A percentile compares a stretch with the other conserved stretches of the same genome.
phyloP scores from a whole-genome alignment of 2,888 invertebrate genomes.

The Rhorus exstirpatorius region DNA sequence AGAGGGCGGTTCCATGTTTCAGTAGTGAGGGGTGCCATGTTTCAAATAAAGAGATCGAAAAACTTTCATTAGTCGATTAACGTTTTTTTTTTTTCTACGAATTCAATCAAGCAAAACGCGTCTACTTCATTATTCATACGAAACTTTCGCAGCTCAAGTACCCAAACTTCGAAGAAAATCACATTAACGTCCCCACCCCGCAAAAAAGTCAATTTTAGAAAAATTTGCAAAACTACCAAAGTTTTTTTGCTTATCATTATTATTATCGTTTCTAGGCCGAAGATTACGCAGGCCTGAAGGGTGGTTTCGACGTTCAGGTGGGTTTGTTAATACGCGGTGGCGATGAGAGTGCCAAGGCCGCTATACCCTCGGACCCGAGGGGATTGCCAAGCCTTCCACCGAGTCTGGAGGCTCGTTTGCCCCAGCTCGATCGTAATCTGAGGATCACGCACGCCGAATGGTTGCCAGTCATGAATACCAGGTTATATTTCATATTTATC shows the following conservation, averaged over 20 bases:
- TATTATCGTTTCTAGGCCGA: conserved; percentile 83
- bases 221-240: background rate
- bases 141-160: too few species aligned
- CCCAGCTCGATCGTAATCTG: conserved; percentile 89
- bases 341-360: conserved; percentile 77
- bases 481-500: conserved; percentile 85
- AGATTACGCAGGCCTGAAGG: conserved; percentile 86
- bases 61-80: too few species aligned
- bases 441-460: conserved; percentile 92
- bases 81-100: too few species aligned
- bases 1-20: too few species aligned
- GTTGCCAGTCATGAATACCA: conserved; percentile 92
- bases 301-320: conserved; percentile 84
- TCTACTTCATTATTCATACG: too few species aligned
- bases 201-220: conserved; percentile 7
- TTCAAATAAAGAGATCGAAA: too few species aligned
- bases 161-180: too few species aligned
- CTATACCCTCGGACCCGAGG: conserved; percentile 81
- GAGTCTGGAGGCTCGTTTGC: conserved; percentile 85
- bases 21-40: too few species aligned
- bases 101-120: too few species aligned
- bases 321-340: conserved; percentile 81
- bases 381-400: conserved; percentile 83
- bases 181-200: background rate
- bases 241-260: conserved; percentile 25